Evolutionary conservation across 2,888 invertebrate species (phyloP), one percentile per base, ranked within the genome.

Genomic region (Syrista parreyssii): DNA sequence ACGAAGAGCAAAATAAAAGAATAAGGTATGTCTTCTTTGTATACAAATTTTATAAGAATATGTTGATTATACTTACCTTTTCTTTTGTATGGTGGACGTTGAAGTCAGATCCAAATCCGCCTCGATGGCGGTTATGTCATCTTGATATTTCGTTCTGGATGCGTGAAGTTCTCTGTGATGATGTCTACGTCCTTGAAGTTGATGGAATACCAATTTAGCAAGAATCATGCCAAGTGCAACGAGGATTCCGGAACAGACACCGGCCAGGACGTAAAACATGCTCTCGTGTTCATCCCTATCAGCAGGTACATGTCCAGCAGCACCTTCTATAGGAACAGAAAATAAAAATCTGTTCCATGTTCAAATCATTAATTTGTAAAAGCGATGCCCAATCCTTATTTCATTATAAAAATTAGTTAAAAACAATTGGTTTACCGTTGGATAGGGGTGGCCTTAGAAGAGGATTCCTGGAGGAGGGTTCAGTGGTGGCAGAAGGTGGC

Each of bases 201-300:
- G 78, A 71, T 76, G 73, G 30, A 78, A 32, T 3, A 78, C 55
- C 71, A 76, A 33, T 68, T 72, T 73, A 1, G 68, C 76, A 32
- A 78, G 74, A 76, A 78, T 69, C 68, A 73, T 76, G 55, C 75
- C 75, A 31, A 78, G 73, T 35, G 78, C 75, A 73, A 78, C 73
- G 68, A 78, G 78, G 36, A 78, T 74, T 33, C 78, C 78, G 40
- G 76, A 76, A 72, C 78, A 78, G 72, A 78, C 35, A 68, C 78
- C 78, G 11, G 76, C 36, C 76, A 76, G 76, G 15, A 78, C 78
- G 76, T 78, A 78, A 68, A 78, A 76, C 78, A 76, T 78, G 33
- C 76, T 76, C 73, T 78, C 78, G 35, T 78, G 76, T 32, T 78
- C 75, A 9, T 55, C 55, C 55, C 23, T 55, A 9, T 55, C 55